A percentile compares a stretch with the other conserved stretches of the same genome.
phyloP scores from a whole-genome alignment of 2,797 vertebrate species.

The Dendrocincla tyrannina region DNA sequence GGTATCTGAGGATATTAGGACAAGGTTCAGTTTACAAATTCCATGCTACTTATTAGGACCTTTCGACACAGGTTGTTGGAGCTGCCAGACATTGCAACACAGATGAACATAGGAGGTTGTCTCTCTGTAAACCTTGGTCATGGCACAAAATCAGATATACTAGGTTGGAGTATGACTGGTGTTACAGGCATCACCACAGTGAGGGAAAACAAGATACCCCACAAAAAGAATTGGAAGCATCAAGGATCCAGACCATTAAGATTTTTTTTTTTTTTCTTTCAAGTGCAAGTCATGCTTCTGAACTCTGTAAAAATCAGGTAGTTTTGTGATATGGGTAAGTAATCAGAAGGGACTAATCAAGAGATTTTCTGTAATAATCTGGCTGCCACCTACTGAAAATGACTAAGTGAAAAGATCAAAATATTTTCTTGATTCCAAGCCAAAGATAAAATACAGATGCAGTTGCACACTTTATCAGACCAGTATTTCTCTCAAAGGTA shows the following conservation, averaged over 20 bases:
- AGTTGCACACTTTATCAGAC: background rate
- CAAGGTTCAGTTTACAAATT: background rate
- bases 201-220: background rate
- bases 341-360: background rate
- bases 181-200: background rate
- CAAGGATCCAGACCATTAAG: accelerated
- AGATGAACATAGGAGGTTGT: background rate
- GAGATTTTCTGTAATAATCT: background rate
- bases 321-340: background rate
- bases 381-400: background rate
- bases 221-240: background rate
- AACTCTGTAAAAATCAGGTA: background rate
- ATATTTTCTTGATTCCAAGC: background rate
- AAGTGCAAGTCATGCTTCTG: background rate
- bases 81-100: background rate
- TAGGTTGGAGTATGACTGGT: background rate
- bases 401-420: background rate
- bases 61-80: background rate
- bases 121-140: background rate
- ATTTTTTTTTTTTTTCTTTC: background rate
- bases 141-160: background rate
- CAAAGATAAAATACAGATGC: background rate
- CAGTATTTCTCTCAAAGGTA: background rate
- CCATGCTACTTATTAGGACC: background rate
- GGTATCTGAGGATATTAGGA: background rate